Conservation (phyloP, 2,888 invertebrate genomes). For the Eupithecia pulchellata region DNA sequence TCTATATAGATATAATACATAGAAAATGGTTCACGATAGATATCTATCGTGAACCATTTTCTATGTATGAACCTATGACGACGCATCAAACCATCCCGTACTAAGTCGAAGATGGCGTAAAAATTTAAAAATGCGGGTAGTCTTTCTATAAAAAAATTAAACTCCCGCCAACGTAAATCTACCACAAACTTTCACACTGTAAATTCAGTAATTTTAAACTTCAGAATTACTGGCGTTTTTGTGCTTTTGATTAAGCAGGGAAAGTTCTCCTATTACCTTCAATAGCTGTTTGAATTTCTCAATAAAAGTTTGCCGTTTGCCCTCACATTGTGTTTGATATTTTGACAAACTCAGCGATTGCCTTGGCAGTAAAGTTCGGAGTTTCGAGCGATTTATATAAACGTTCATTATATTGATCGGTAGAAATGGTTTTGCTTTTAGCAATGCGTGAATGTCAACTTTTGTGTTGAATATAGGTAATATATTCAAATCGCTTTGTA, state of each 20-base stretch:
- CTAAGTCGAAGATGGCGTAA: neutral
- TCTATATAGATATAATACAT: too few species aligned
- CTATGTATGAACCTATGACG: too few species aligned
- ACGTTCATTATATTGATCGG: slow-evolving; percentile 42
- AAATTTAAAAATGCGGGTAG: neutral
- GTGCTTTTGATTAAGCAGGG: slow-evolving; percentile 52
- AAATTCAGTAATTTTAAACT: slow-evolving; percentile 64
- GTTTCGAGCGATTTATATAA: slow-evolving; percentile 54
- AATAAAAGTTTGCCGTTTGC: slow-evolving; percentile 66
- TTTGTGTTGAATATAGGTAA: too few species aligned
- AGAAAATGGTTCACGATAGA: too few species aligned
- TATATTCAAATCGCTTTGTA: too few species aligned
- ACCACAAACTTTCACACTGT: neutral
- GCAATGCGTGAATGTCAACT: too few species aligned
- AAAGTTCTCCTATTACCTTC: slow-evolving; percentile 73
- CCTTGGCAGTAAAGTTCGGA: slow-evolving; percentile 48
- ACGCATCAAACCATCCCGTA: too few species aligned
- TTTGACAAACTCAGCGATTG: slow-evolving; percentile 62
- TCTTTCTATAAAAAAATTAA: neutral
- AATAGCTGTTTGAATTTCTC: slow-evolving; percentile 74
- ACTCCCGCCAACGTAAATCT: neutral
- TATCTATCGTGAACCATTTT: too few species aligned
- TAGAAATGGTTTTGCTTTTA: neutral
- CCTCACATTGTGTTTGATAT: slow-evolving; percentile 66
- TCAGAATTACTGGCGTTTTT: slow-evolving; percentile 62